Percentiles rank a stretch among this genome's conserved stretches.
Conservation (phyloP, 2,113 vertebrate species). For the Phoenicopterus ruber region DNA sequence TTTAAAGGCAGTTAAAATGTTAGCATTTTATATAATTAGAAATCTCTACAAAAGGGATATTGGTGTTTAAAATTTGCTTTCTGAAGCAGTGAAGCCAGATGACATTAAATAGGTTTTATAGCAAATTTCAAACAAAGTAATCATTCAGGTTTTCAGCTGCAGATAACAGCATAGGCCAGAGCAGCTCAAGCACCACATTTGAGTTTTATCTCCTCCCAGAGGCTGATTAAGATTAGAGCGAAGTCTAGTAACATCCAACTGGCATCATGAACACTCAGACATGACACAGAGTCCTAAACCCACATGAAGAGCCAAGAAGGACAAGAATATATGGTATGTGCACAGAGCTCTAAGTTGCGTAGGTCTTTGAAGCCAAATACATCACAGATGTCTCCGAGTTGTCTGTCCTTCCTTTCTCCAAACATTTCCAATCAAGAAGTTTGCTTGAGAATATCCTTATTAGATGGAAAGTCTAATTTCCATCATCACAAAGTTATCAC, state of each 20-base stretch:
- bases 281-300: neutral
- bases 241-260: neutral
- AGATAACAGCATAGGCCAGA: neutral
- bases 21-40: neutral
- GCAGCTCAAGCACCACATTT: neutral
- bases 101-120: neutral
- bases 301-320: neutral
- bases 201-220: neutral
- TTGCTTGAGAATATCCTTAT: neutral
- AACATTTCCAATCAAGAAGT: neutral
- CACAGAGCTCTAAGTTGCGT: neutral
- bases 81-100: neutral
- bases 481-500: neutral
- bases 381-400: neutral
- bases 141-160: neutral
- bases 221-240: neutral
- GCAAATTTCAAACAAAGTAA: neutral
- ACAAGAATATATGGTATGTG: neutral
- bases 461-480: neutral
- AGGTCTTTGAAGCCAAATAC: neutral
- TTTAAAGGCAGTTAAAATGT: slow-evolving; percentile 4
- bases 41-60: neutral
- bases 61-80: neutral
- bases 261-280: neutral
- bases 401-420: neutral